Evolutionary conservation across 2,113 vertebrate species (phyloP).

Genomic region (Phylloscopus trochilus): DNA sequence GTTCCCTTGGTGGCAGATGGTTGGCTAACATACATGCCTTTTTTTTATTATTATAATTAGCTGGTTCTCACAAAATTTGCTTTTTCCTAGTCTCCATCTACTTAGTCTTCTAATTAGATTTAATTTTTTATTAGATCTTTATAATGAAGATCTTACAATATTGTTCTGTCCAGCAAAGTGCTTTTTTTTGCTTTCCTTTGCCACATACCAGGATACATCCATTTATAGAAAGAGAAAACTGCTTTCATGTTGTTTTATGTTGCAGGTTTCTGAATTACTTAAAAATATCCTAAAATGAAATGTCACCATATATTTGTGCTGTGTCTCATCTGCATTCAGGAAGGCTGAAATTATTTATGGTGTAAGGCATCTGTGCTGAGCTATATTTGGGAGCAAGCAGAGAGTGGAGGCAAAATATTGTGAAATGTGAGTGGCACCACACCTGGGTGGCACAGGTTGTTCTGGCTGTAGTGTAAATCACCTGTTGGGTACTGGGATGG

Average conservation of each 20-base stretch:
- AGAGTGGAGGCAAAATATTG: not conserved
- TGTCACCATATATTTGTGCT: not conserved
- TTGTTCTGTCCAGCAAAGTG: not conserved
- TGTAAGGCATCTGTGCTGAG: not conserved
- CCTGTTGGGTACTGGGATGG: not conserved
- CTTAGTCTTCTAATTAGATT: not conserved
- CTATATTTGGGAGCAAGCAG: not conserved
- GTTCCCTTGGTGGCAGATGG: conserved; percentile 36
- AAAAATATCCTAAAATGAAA: not conserved
- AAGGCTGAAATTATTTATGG: not conserved
- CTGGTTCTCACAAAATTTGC: not conserved
- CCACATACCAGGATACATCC: not conserved
- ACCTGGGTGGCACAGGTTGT: not conserved
- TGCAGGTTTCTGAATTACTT: not conserved
- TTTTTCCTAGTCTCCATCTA: not conserved
- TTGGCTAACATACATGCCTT: not conserved
- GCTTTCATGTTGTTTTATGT: not conserved
- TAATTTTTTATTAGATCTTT: too few relatives aligned
- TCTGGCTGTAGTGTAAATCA: not conserved
- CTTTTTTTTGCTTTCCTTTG: not conserved
- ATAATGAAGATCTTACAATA: not conserved
- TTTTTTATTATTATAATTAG: conserved; percentile 25
- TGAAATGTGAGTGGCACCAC: not conserved
- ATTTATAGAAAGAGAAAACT: not conserved
- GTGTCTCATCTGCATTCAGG: not conserved